phyloP scores from a whole-genome alignment of 2,113 vertebrate species.

The Anarrhichthys ocellatus region DNA sequence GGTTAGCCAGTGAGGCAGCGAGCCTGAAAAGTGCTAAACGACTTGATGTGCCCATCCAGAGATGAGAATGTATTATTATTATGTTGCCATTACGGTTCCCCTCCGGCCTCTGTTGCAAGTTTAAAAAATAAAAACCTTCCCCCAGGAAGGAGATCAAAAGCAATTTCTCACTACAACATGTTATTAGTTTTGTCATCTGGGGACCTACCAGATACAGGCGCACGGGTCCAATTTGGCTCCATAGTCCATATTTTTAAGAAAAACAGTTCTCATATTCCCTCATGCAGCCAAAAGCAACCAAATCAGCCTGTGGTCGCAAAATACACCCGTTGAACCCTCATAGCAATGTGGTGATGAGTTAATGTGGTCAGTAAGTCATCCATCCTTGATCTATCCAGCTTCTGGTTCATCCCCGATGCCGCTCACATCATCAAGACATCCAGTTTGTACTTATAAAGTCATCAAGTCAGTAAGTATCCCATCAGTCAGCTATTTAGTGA shows the following conservation, averaged over 20 bases:
- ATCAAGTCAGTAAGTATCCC: not conserved
- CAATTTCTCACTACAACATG: slow-evolving; percentile 57
- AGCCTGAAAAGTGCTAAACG: slow-evolving; percentile 41
- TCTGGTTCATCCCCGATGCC: slow-evolving; percentile 1
- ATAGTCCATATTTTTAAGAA: slow-evolving; percentile 59
- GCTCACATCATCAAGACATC: slow-evolving; percentile 3
- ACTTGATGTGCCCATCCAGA: slow-evolving; percentile 43
- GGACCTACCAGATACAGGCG: slow-evolving; percentile 45
- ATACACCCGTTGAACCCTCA: slow-evolving; percentile 61
- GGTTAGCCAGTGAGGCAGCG: slow-evolving; percentile 26
- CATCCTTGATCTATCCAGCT: slow-evolving; percentile 4
- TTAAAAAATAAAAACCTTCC: slow-evolving; percentile 31
- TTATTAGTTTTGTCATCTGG: slow-evolving; percentile 64
- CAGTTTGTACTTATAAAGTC: slow-evolving; percentile 18
- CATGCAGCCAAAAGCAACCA: slow-evolving; percentile 53
- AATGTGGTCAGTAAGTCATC: slow-evolving; percentile 44
- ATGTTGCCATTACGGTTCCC: slow-evolving; percentile 42
- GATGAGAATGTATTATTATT: slow-evolving; percentile 42
- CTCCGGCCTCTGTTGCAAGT: slow-evolving; percentile 35
- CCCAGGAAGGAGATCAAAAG: slow-evolving; percentile 53
- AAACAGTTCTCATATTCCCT: slow-evolving; percentile 60
- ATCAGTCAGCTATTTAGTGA: slow-evolving; percentile 3
- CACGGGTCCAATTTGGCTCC: slow-evolving; percentile 55
- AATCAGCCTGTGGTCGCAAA: slow-evolving; percentile 57
- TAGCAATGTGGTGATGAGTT: slow-evolving; percentile 44